A percentile compares a stretch with the other conserved stretches of the same genome.
Evolutionary conservation across 2,888 invertebrate genomes (phyloP).

Genomic region (Phaedon cochleariae): DNA sequence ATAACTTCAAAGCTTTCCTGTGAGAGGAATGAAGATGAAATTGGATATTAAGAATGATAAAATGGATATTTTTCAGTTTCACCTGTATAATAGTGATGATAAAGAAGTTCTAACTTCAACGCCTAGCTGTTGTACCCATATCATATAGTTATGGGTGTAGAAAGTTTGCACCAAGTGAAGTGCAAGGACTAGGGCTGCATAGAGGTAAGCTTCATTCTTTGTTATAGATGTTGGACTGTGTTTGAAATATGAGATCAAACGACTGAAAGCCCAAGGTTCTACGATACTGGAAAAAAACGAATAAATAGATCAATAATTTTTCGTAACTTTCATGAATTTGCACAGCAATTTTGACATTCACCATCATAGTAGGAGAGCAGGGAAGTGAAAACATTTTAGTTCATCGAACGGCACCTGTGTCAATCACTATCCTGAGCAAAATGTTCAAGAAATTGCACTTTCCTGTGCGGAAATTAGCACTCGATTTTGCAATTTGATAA

Average conservation of each 20-base stretch:
- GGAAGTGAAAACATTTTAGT: too few relatives aligned
- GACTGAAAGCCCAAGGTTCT: slow-evolving; percentile 48
- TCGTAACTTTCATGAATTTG: background rate
- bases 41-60: background rate
- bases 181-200: slow-evolving; percentile 75
- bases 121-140: slow-evolving; percentile 73
- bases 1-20: slow-evolving; percentile 66
- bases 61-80: background rate
- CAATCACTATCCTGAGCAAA: too few relatives aligned
- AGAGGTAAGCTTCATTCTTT: slow-evolving; percentile 70
- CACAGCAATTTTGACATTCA: too few relatives aligned
- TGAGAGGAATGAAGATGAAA: background rate
- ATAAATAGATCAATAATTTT: background rate
- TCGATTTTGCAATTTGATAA: too few relatives aligned
- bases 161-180: slow-evolving; percentile 77
- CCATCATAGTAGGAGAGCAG: too few relatives aligned
- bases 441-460: too few relatives aligned
- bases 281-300: slow-evolving; percentile 44
- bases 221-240: slow-evolving; percentile 43
- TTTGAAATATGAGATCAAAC: slow-evolving; percentile 48
- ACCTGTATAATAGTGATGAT: slow-evolving; percentile 78
- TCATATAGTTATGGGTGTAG: slow-evolving; percentile 77
- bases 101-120: slow-evolving; percentile 85
- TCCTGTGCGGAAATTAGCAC: too few relatives aligned
- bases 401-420: too few relatives aligned